Evolutionary conservation across 2,888 invertebrate species (phyloP).

Genomic region (Melikaiella ostensackeni): DNA sequence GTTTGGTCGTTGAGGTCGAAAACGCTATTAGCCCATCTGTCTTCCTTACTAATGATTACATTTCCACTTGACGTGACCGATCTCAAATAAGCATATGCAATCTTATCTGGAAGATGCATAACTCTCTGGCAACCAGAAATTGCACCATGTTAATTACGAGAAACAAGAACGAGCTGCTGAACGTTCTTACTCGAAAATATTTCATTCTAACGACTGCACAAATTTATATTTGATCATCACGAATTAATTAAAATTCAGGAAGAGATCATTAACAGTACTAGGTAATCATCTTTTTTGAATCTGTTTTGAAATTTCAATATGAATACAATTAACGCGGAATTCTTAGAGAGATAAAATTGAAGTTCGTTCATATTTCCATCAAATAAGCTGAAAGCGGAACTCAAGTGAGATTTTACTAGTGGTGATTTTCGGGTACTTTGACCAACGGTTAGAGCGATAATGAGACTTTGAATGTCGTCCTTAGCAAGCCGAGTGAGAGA

Average conservation of each 20-base stretch:
- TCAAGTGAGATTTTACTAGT: not conserved
- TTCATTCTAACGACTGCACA: too few relatives aligned
- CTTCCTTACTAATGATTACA: constrained; percentile 68
- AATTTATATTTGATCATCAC: too few relatives aligned
- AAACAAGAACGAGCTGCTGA: constrained; percentile 14
- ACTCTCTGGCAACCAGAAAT: constrained; percentile 29
- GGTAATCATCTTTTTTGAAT: not conserved
- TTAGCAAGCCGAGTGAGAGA: constrained; percentile 52
- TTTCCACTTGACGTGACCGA: constrained; percentile 60
- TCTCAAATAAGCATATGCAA: constrained; percentile 41
- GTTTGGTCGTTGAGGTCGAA: constrained; percentile 44
- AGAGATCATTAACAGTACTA: too few relatives aligned
- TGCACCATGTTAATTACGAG: constrained; percentile 21
- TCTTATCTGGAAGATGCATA: constrained; percentile 47
- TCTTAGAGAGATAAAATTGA: not conserved
- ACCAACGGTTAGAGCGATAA: constrained; percentile 59
- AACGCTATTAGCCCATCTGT: constrained; percentile 68
- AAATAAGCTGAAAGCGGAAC: not conserved
- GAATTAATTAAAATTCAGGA: too few relatives aligned
- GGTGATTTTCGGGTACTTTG: constrained; percentile 55
- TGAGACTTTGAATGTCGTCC: constrained; percentile 59
- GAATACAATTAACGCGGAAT: not conserved
- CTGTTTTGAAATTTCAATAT: too few relatives aligned
- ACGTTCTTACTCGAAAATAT: not conserved
- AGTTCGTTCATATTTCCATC: not conserved